Evolutionary conservation across 2,888 invertebrate genomes (phyloP).

Genomic region (Nymphalis urticae): DNA sequence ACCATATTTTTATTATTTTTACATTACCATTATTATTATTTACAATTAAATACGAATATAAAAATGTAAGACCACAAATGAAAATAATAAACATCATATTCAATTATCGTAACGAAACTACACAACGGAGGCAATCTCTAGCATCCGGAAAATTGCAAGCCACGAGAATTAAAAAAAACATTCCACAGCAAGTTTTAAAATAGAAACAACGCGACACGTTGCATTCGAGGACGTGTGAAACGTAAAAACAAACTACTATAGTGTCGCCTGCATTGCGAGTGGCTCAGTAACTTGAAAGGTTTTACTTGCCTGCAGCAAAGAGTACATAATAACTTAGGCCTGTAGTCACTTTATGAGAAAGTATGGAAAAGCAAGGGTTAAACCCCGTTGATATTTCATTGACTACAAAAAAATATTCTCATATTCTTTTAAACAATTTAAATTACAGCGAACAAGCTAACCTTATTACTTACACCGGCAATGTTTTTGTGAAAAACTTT

Average conservation of each 20-base stretch:
- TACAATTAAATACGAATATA: no score
- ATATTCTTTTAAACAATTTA: no score
- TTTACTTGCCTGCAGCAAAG: conserved; percentile 45
- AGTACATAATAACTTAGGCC: conserved; percentile 7
- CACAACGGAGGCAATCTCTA: not conserved
- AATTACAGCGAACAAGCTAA: no score
- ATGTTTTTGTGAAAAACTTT: no score
- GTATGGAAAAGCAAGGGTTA: conserved; percentile 38
- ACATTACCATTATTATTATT: no score
- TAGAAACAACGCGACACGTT: conserved; percentile 57
- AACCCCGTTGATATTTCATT: conserved; percentile 21
- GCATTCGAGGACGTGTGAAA: conserved; percentile 63
- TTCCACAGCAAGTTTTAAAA: conserved; percentile 60
- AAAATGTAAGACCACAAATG: no score
- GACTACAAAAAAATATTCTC: not conserved
- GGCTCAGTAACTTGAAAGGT: conserved; percentile 58
- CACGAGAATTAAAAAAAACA: conserved; percentile 50
- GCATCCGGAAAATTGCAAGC: not conserved
- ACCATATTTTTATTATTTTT: no score
- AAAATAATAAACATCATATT: no score
- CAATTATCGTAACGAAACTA: not conserved
- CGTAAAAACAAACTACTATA: conserved; percentile 66
- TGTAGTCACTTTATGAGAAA: conserved; percentile 37
- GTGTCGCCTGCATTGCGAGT: conserved; percentile 49
- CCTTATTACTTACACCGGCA: no score